Percentiles rank a stretch among this genome's conserved stretches.
These are phyloP conservation scores for Vidua chalybeata DNA, from an alignment of 2,113 vertebrate species.

Conservation along the genomic window DNA sequence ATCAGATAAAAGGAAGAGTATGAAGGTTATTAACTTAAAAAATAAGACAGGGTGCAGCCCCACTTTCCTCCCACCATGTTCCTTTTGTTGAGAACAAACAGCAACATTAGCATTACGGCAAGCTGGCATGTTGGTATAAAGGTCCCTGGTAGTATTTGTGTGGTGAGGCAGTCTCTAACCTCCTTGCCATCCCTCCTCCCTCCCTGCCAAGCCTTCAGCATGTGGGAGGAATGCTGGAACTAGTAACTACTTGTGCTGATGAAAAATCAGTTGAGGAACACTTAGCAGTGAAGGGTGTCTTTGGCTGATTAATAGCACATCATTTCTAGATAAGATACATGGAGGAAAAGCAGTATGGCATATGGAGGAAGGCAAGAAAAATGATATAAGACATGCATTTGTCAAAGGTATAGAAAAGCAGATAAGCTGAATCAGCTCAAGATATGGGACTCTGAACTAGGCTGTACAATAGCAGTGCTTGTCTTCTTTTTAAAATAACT, in stretches of 20 bases:
- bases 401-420: conserved; percentile 61
- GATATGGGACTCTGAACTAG: conserved; percentile 9
- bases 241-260: conserved; percentile 73
- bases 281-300: conserved; percentile 64
- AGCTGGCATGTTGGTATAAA: conserved; percentile 46
- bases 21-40: conserved; percentile 20
- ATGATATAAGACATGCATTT: conserved; percentile 52
- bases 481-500: conserved; percentile 26
- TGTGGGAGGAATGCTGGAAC: conserved; percentile 70
- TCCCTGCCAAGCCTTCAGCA: background rate
- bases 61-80: background rate
- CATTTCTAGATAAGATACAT: conserved; percentile 68
- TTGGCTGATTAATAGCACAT: conserved; percentile 70
- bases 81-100: conserved; percentile 9
- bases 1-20: conserved; percentile 11
- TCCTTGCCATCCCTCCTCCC: background rate
- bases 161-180: conserved; percentile 34
- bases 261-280: conserved; percentile 66
- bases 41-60: background rate
- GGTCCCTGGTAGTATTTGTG: conserved; percentile 47
- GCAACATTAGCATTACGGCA: conserved; percentile 2
- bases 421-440: conserved; percentile 60
- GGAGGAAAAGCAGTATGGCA: conserved; percentile 38
- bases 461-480: background rate
- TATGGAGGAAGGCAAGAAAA: conserved; percentile 44